These are phyloP conservation scores for Zygothrica quintamaculata DNA, from an alignment of 2,888 invertebrate genomes.

Conservation along the genomic window DNA sequence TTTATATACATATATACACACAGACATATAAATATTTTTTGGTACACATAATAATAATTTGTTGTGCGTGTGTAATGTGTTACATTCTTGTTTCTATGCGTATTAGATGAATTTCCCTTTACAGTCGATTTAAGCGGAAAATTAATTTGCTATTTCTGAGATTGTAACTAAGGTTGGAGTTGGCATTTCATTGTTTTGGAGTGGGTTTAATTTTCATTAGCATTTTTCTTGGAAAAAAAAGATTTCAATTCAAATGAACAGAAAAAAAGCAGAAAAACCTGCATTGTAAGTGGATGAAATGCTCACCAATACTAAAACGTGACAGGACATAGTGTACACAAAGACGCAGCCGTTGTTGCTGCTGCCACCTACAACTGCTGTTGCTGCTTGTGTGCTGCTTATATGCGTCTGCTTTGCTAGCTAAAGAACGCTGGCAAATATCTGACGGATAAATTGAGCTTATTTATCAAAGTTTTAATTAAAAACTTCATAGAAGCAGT, in stretches of 20 bases:
- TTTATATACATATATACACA: no score
- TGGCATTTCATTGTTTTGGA: slow-evolving; percentile 32
- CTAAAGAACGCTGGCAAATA: slow-evolving; percentile 38
- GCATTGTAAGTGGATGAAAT: slow-evolving; percentile 55
- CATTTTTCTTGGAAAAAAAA: slow-evolving; percentile 28
- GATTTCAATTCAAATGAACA: slow-evolving; percentile 63
- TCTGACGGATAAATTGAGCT: slow-evolving; percentile 72
- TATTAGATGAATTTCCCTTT: slow-evolving; percentile 7
- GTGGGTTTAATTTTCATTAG: slow-evolving; percentile 32
- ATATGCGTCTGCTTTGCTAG: slow-evolving; percentile 21
- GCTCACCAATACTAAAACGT: slow-evolving; percentile 31
- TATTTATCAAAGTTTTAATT: slow-evolving; percentile 78
- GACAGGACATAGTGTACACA: slow-evolving; percentile 4
- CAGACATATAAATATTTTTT: background rate
- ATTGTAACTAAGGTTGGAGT: slow-evolving; percentile 10
- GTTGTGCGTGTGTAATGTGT: slow-evolving; percentile 5
- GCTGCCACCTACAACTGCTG: no score
- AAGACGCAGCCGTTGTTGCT: slow-evolving; percentile 7
- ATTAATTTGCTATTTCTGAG: slow-evolving; percentile 32
- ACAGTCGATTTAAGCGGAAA: slow-evolving; percentile 4
- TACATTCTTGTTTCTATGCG: background rate
- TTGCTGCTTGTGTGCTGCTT: no score
- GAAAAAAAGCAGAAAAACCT: no score
- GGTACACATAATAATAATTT: background rate
- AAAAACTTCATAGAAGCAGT: slow-evolving; percentile 67